phyloP scores from a whole-genome alignment of 2,113 vertebrate genomes.

The Grus americana region DNA sequence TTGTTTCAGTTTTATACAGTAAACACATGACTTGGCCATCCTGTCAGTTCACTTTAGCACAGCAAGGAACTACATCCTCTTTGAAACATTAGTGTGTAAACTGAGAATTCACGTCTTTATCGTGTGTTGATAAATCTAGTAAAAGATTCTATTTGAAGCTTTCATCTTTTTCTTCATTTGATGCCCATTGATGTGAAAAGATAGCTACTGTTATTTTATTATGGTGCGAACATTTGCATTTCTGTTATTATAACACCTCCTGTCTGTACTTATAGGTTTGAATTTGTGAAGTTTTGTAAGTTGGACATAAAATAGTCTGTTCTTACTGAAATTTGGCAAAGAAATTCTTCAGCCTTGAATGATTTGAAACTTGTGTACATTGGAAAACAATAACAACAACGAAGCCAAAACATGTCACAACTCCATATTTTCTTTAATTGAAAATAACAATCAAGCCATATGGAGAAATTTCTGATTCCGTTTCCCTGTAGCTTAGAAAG shows the following conservation, averaged over 20 bases:
- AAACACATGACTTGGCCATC: background rate
- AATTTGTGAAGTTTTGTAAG: background rate
- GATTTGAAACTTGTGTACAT: background rate
- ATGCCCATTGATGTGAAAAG: background rate
- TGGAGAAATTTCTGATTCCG: background rate
- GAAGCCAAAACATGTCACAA: background rate
- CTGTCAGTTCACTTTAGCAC: background rate
- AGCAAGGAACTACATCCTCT: background rate
- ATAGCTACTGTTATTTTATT: background rate
- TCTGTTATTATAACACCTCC: background rate
- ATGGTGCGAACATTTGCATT: background rate
- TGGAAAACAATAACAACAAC: background rate
- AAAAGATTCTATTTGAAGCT: background rate
- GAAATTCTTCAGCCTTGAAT: background rate
- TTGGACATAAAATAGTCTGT: background rate
- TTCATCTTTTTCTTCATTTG: background rate
- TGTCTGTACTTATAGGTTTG: background rate
- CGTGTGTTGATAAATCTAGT: background rate
- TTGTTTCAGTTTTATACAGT: background rate
- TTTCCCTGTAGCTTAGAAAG: background rate
- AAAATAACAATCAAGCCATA: background rate
- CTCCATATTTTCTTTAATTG: background rate
- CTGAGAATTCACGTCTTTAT: background rate
- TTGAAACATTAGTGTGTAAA: background rate
- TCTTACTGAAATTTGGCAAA: background rate